Evolutionary conservation across 2,888 invertebrate species (phyloP).

Genomic region (Macrophya alboannulata): DNA sequence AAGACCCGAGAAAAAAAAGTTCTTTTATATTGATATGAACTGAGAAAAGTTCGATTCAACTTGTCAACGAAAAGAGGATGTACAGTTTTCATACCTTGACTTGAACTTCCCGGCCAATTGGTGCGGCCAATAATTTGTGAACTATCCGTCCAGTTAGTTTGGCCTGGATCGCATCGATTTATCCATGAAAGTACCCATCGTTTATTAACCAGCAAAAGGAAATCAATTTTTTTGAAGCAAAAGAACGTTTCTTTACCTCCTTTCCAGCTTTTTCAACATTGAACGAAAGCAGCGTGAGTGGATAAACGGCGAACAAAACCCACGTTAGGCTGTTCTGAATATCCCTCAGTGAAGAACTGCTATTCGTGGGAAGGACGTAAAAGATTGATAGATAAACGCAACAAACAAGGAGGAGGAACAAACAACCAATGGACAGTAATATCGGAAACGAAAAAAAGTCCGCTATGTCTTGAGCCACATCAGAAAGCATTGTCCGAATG

Average conservation of each 20-base stretch:
- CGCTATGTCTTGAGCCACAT: neutral
- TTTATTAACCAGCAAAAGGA: neutral
- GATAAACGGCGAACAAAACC: neutral
- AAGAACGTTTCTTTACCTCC: neutral
- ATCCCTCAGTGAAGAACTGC: neutral
- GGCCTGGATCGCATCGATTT: neutral
- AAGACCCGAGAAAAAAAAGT: neutral
- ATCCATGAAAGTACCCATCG: neutral
- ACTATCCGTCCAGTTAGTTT: neutral
- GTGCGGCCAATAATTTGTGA: neutral
- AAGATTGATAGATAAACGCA: neutral
- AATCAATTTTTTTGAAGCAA: neutral
- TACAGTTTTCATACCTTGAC: neutral
- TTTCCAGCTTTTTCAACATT: neutral
- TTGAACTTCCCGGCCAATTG: neutral
- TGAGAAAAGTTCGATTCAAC: neutral
- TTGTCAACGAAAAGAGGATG: neutral
- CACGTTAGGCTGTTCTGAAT: neutral
- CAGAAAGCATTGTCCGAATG: too few relatives aligned
- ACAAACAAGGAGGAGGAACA: neutral
- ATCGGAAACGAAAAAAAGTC: slow-evolving; percentile 22
- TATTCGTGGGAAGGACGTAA: neutral
- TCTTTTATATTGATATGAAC: neutral
- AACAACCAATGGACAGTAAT: neutral
- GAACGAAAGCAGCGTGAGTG: neutral